Evolutionary conservation across 2,888 invertebrate genomes (phyloP).

Genomic region (Dendrolimus houi): DNA sequence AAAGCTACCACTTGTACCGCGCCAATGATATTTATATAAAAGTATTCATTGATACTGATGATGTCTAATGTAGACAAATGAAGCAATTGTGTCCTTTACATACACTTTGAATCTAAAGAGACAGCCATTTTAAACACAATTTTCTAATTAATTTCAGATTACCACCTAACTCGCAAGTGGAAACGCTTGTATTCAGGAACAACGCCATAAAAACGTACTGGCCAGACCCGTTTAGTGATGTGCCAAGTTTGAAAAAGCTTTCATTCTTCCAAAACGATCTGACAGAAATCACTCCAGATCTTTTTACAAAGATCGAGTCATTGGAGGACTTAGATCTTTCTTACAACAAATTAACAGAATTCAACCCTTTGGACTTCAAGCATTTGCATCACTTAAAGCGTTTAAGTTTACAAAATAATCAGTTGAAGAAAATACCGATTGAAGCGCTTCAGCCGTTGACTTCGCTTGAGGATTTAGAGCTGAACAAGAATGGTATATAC

Average conservation of each 20-base stretch:
- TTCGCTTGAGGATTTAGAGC: conserved; percentile 56
- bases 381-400: conserved; percentile 42
- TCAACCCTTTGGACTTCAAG: conserved; percentile 57
- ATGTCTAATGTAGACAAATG: too few species aligned
- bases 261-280: conserved; percentile 71
- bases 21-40: too few species aligned
- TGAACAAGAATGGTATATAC: conserved; percentile 64
- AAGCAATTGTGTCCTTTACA: too few species aligned
- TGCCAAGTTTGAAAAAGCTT: conserved; percentile 51
- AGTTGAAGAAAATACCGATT: conserved; percentile 50
- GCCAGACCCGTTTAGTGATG: conserved; percentile 61
- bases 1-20: too few species aligned
- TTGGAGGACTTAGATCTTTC: conserved; percentile 72
- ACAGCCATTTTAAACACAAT: background rate
- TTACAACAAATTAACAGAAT: conserved; percentile 57
- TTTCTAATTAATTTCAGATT: conserved; percentile 42
- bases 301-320: conserved; percentile 54
- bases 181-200: conserved; percentile 53
- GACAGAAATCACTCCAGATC: conserved; percentile 53
- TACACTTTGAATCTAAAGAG: too few species aligned
- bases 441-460: conserved; percentile 50
- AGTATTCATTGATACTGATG: too few species aligned
- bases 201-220: conserved; percentile 62
- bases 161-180: conserved; percentile 56
- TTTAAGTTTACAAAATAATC: conserved; percentile 65